These are phyloP conservation scores for Epinotia demarniana DNA, from an alignment of 2,888 invertebrate species.

Conservation along the genomic window DNA sequence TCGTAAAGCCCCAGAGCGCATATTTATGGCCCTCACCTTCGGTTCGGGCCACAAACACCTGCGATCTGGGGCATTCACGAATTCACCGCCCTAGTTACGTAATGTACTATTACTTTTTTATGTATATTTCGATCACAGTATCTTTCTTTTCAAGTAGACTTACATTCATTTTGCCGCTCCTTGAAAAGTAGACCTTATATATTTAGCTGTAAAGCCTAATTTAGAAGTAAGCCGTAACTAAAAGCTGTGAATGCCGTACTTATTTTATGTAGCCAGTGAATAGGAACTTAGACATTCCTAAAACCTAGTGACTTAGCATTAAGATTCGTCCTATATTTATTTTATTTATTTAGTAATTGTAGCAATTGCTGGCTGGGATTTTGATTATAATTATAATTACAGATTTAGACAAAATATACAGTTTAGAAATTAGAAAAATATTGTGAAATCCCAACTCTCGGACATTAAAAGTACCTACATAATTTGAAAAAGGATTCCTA, in stretches of 20 bases:
- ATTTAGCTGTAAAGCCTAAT: not conserved
- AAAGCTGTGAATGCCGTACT: conserved; percentile 25
- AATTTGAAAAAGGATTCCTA: not conserved
- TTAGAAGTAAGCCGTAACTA: conserved; percentile 9
- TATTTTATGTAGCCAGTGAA: conserved; percentile 18
- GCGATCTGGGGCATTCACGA: no score
- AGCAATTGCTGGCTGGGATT: not conserved
- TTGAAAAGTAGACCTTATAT: not conserved
- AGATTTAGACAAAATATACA: not conserved
- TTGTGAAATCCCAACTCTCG: not conserved
- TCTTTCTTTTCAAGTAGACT: not conserved
- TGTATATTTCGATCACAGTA: no score
- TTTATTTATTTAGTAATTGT: conserved; percentile 14
- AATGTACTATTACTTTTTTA: no score
- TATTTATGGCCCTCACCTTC: no score
- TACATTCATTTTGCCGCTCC: not conserved
- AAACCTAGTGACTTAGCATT: conserved; percentile 20
- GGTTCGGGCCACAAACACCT: no score
- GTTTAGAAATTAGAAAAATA: conserved; percentile 1
- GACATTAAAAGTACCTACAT: not conserved
- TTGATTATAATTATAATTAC: not conserved
- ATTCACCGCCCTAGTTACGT: no score
- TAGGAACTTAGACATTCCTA: conserved; percentile 27
- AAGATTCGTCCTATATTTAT: conserved; percentile 26
- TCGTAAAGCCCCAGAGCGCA: no score